A percentile compares a stretch with the other conserved stretches of the same genome.
Evolutionary conservation across 1,140 invertebrate species (phyloP).

Genomic region (Asbolus verrucosus): DNA sequence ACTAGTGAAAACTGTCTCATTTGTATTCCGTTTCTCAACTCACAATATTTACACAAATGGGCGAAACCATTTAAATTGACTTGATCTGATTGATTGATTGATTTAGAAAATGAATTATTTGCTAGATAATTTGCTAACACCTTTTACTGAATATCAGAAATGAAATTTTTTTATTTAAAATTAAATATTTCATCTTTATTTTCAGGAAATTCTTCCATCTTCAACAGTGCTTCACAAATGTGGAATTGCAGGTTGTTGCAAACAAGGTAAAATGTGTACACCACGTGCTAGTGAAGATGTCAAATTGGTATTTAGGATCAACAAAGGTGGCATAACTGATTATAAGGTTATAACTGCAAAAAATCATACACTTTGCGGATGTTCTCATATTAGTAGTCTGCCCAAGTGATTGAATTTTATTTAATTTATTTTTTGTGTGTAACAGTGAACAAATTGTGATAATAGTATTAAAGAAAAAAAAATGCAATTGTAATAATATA

Average conservation of each 20-base stretch:
- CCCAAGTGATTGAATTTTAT: background rate
- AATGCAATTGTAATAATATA: too few relatives aligned
- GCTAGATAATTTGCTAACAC: too few relatives aligned
- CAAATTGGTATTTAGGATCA: conserved; percentile 10
- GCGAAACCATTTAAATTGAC: too few relatives aligned
- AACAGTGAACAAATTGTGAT: too few relatives aligned
- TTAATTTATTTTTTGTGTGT: background rate
- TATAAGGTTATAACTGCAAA: background rate
- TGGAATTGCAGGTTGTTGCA: conserved; percentile 33
- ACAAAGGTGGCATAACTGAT: background rate
- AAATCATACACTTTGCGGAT: conserved; percentile 25
- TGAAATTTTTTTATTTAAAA: too few relatives aligned
- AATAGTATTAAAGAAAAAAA: too few relatives aligned
- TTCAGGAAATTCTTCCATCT: background rate
- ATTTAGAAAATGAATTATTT: too few relatives aligned
- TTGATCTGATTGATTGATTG: too few relatives aligned
- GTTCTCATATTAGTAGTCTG: conserved; percentile 1
- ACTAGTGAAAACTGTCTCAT: too few relatives aligned
- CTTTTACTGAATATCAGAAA: too few relatives aligned
- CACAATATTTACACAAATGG: too few relatives aligned
- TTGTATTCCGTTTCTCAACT: too few relatives aligned
- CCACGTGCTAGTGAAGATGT: background rate
- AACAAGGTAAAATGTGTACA: background rate
- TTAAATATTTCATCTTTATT: conserved; percentile 13
- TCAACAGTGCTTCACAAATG: conserved; percentile 37